Conservation (phyloP, 2,888 invertebrate species). For the Troides aeacus region DNA sequence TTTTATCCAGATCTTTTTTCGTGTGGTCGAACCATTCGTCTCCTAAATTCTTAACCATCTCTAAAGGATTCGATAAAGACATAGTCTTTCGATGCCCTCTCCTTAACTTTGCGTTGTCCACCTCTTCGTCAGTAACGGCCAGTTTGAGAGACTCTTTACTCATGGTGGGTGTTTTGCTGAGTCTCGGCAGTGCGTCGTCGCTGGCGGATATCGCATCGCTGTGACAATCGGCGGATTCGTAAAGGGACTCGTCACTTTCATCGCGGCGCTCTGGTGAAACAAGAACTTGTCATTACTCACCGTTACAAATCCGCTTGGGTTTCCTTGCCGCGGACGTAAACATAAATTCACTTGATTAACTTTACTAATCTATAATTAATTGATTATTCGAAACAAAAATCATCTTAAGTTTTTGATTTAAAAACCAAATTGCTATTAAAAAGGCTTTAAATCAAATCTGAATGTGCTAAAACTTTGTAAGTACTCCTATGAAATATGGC, state of each 20-base stretch:
- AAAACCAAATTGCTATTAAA: no score
- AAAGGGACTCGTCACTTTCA: slow-evolving; percentile 74
- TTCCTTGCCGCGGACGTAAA: slow-evolving; percentile 33
- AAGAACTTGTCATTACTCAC: slow-evolving; percentile 17
- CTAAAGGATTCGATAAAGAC: slow-evolving; percentile 73
- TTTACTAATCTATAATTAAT: background rate
- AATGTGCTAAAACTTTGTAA: background rate
- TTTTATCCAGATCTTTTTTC: slow-evolving; percentile 64
- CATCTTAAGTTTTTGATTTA: no score
- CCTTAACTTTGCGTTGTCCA: slow-evolving; percentile 54
- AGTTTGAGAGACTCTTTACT: slow-evolving; percentile 74
- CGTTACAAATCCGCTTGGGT: slow-evolving; percentile 1
- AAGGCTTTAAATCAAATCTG: background rate
- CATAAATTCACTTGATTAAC: background rate
- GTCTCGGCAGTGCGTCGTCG: slow-evolving; percentile 64
- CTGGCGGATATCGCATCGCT: slow-evolving; percentile 72
- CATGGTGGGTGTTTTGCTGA: slow-evolving; percentile 66
- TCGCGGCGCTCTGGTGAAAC: slow-evolving; percentile 65
- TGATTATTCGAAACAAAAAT: no score
- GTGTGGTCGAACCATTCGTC: slow-evolving; percentile 72
- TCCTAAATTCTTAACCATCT: slow-evolving; percentile 70
- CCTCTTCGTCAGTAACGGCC: slow-evolving; percentile 73
- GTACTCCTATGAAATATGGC: background rate
- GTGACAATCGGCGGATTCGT: slow-evolving; percentile 74
- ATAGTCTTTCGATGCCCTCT: slow-evolving; percentile 74